These are phyloP conservation scores for Rugalucina vietnamica DNA, from an alignment of 2,888 invertebrate species.

Conservation along the genomic window DNA sequence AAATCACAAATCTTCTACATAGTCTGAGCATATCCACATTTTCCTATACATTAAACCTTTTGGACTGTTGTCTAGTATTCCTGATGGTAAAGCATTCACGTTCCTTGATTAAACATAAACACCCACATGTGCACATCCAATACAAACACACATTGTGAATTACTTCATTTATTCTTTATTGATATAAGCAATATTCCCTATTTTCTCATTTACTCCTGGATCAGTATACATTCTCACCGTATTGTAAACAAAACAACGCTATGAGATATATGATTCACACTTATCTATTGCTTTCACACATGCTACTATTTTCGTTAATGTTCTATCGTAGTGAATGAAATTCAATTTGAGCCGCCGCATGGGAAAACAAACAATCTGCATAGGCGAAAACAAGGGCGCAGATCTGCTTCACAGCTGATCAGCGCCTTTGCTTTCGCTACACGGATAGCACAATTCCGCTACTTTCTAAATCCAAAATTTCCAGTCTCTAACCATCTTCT, in stretches of 20 bases:
- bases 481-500: too few relatives aligned
- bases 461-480: too few relatives aligned
- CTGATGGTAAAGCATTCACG: neutral
- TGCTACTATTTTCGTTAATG: neutral
- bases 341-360: too few relatives aligned
- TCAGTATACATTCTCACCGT: neutral
- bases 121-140: neutral
- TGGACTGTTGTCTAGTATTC: too few relatives aligned
- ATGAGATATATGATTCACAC: slow-evolving; percentile 7
- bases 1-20: slow-evolving; percentile 37
- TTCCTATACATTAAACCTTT: neutral
- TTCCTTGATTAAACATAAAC: neutral
- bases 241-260: slow-evolving; percentile 1
- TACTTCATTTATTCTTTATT: slow-evolving; percentile 7
- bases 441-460: too few relatives aligned
- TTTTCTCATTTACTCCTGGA: slow-evolving; percentile 3
- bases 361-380: too few relatives aligned
- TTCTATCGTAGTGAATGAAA: neutral
- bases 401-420: too few relatives aligned
- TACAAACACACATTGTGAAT: neutral
- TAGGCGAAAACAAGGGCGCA: too few relatives aligned
- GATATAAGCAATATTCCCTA: slow-evolving; percentile 11
- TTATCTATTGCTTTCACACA: slow-evolving; percentile 7
- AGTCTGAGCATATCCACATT: slow-evolving; percentile 55
- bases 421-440: too few relatives aligned